phyloP scores from a whole-genome alignment of 2,888 invertebrate genomes.

The Punctoribates punctum region DNA sequence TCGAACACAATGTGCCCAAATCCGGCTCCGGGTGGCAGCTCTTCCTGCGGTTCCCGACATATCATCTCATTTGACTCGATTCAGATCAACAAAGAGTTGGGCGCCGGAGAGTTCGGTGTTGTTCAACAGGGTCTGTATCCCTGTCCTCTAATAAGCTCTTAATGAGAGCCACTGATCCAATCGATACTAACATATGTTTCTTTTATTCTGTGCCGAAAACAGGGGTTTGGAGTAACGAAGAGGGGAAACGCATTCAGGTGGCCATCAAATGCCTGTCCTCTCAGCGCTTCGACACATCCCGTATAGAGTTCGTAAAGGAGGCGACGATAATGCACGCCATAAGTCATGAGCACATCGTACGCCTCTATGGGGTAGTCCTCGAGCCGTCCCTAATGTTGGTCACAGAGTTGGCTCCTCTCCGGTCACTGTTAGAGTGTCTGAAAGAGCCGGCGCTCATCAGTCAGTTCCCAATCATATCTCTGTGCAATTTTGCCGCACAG shows the following conservation, averaged over 20 bases:
- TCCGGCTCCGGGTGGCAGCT: background rate
- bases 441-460: conserved; percentile 83
- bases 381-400: conserved; percentile 77
- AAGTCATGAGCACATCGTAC: conserved; percentile 92
- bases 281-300: conserved; percentile 92
- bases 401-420: conserved; percentile 89
- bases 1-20: background rate
- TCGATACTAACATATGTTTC: background rate
- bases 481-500: conserved; percentile 93
- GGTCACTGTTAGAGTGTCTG: conserved; percentile 90
- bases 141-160: background rate
- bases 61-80: conserved; percentile 85
- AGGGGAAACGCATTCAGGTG: conserved; percentile 88
- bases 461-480: conserved; percentile 84
- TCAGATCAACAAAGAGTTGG: conserved; percentile 87
- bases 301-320: conserved; percentile 94
- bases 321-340: conserved; percentile 98
- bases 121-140: conserved; percentile 76
- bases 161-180: background rate
- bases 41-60: conserved; percentile 43
- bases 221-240: conserved; percentile 79
- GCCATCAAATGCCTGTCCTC: conserved; percentile 94
- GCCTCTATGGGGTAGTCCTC: conserved; percentile 94
- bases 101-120: conserved; percentile 95
- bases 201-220: background rate